phyloP scores from a whole-genome alignment of 2,888 invertebrate species.

The Polyploca ridens region DNA sequence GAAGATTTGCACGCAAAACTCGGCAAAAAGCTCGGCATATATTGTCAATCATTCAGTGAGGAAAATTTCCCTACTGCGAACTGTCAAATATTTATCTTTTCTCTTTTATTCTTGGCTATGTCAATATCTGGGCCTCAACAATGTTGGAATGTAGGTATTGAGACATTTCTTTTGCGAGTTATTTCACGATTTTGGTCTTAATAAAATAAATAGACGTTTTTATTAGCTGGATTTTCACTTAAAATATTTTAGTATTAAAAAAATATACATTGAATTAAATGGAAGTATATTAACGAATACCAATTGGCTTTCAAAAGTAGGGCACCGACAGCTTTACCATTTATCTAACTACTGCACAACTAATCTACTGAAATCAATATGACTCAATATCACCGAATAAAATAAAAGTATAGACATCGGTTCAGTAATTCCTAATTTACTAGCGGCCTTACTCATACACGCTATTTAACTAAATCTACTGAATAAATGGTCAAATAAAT shows the following conservation, averaged over 20 bases:
- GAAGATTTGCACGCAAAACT: slow-evolving; percentile 47
- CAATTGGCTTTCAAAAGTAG: background rate
- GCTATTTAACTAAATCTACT: no score
- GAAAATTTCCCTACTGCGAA: slow-evolving; percentile 58
- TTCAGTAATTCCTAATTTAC: background rate
- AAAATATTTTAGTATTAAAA: background rate
- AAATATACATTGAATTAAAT: background rate
- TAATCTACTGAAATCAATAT: no score
- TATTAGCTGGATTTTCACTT: slow-evolving; percentile 21
- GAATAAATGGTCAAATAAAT: no score
- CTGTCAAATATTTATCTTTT: slow-evolving; percentile 70
- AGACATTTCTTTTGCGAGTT: slow-evolving; percentile 56
- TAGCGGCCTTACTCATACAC: no score
- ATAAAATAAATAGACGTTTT: slow-evolving; percentile 54
- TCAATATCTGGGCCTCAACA: slow-evolving; percentile 61
- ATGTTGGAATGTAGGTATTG: slow-evolving; percentile 62
- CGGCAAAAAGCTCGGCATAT: slow-evolving; percentile 49
- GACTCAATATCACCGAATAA: no score
- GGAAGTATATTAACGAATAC: background rate
- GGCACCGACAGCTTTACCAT: background rate
- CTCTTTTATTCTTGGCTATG: slow-evolving; percentile 60
- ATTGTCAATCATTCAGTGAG: slow-evolving; percentile 64
- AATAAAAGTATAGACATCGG: no score
- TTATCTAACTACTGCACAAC: no score
- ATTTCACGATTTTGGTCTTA: slow-evolving; percentile 57